Evolutionary conservation across 2,113 vertebrate genomes (phyloP).

Genomic region (Desmodus rotundus): DNA sequence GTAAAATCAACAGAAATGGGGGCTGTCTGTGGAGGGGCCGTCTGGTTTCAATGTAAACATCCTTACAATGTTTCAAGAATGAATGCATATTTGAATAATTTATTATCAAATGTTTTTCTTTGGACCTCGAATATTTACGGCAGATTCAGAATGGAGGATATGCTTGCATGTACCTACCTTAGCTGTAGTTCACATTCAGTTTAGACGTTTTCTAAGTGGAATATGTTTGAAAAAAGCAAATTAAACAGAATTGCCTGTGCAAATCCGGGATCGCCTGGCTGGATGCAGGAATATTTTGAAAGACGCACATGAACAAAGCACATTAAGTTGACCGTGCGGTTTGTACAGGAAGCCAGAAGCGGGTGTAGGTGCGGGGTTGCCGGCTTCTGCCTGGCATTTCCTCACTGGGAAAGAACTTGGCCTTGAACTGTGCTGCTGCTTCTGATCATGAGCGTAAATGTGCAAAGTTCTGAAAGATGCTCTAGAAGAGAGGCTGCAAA

Average conservation of each 20-base stretch:
- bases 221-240: neutral
- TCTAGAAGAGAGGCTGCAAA: neutral
- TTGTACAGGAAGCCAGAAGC: neutral
- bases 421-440: neutral
- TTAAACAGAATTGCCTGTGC: neutral
- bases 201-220: neutral
- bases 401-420: neutral
- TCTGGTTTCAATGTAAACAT: constrained; percentile 66
- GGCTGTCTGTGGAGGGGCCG: neutral
- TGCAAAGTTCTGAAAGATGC: neutral
- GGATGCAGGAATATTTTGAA: constrained; percentile 6
- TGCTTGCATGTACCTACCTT: neutral
- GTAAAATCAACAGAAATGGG: constrained; percentile 70
- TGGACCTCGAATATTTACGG: neutral
- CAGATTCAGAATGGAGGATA: neutral
- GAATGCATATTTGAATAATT: constrained; percentile 56
- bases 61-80: constrained; percentile 68
- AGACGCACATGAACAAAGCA: neutral
- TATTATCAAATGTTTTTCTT: constrained; percentile 44
- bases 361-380: neutral
- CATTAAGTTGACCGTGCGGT: neutral
- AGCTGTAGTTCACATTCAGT: neutral
- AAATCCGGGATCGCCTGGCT: neutral
- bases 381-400: neutral
- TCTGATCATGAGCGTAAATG: neutral